phyloP scores from a whole-genome alignment of 2,113 vertebrate species.

The Ceuthmochares aereus region DNA sequence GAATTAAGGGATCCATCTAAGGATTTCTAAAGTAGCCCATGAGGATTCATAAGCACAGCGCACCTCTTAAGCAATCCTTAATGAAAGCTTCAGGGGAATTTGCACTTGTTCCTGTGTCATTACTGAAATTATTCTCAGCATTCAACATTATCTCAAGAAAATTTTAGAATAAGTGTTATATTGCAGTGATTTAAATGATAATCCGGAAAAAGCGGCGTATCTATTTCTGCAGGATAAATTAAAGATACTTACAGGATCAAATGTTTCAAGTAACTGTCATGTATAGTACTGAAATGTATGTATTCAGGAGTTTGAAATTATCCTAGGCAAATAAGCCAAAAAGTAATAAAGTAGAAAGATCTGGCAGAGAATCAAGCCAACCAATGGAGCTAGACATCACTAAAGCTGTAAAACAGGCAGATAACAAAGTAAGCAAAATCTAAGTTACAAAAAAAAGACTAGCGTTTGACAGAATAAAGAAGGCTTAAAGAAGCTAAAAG shows the following conservation, averaged over 20 bases:
- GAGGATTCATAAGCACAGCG: constrained; percentile 27
- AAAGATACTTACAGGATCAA: constrained; percentile 44
- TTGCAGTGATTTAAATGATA: constrained; percentile 38
- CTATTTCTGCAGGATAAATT: constrained; percentile 44
- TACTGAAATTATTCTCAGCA: constrained; percentile 34
- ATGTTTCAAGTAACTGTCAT: constrained; percentile 15
- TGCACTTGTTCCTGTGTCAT: background rate
- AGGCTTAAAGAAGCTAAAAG: constrained; percentile 17
- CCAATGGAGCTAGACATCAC: background rate
- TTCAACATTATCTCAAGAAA: constrained; percentile 4
- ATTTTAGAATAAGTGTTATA: background rate
- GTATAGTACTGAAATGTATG: background rate
- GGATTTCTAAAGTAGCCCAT: constrained; percentile 24
- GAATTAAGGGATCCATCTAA: constrained; percentile 39
- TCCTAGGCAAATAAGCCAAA: constrained; percentile 19
- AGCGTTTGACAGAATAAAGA: constrained; percentile 13
- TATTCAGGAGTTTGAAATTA: constrained; percentile 35
- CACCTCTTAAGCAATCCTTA: constrained; percentile 20
- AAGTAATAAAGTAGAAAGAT: constrained; percentile 34
- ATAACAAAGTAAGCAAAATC: constrained; percentile 15
- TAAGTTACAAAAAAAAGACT: background rate
- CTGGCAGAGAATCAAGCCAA: background rate
- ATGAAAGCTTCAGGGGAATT: constrained; percentile 1
- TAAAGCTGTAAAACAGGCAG: background rate
- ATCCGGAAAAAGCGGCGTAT: background rate